Evolutionary conservation across 2,113 vertebrate species (phyloP).

Genomic region (Carassius gibelio): DNA sequence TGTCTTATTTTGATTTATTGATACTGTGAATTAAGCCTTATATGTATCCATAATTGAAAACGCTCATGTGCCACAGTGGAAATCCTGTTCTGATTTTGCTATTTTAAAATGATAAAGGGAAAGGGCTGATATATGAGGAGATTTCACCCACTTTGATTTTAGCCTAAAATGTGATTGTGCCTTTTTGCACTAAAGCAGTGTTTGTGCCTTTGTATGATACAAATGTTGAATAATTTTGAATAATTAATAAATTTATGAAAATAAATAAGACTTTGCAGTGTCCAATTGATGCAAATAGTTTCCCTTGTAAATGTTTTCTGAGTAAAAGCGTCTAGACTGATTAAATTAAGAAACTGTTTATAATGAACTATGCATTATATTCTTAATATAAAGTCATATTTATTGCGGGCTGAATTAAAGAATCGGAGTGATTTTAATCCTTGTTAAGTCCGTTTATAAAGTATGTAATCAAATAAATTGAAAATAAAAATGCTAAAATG

Average conservation of each 20-base stretch:
- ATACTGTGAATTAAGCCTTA: conserved; percentile 19
- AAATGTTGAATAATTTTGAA: conserved; percentile 11
- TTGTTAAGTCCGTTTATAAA: not conserved
- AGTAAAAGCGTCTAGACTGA: not conserved
- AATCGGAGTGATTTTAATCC: not conserved
- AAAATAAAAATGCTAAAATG: not conserved
- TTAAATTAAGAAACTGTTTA: not conserved
- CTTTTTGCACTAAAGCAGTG: conserved; percentile 46
- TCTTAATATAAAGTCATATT: not conserved
- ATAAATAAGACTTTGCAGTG: not conserved
- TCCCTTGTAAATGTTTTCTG: not conserved
- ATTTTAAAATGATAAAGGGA: conserved; percentile 6
- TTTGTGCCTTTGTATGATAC: conserved; percentile 36
- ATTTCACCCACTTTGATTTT: conserved; percentile 23
- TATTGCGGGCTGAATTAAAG: not conserved
- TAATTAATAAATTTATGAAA: conserved; percentile 33
- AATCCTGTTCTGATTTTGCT: not conserved
- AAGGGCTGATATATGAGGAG: conserved; percentile 51
- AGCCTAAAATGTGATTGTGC: conserved; percentile 13
- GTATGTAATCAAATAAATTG: not conserved
- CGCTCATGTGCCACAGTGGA: not conserved
- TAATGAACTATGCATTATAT: not conserved
- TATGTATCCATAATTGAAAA: not conserved
- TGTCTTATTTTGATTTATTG: not conserved
- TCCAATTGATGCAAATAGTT: not conserved